Percentiles rank a stretch among this genome's conserved stretches.
These are phyloP conservation scores for Tachuris rubrigastra DNA, from an alignment of 2,113 vertebrate genomes.

Conservation along the genomic window DNA sequence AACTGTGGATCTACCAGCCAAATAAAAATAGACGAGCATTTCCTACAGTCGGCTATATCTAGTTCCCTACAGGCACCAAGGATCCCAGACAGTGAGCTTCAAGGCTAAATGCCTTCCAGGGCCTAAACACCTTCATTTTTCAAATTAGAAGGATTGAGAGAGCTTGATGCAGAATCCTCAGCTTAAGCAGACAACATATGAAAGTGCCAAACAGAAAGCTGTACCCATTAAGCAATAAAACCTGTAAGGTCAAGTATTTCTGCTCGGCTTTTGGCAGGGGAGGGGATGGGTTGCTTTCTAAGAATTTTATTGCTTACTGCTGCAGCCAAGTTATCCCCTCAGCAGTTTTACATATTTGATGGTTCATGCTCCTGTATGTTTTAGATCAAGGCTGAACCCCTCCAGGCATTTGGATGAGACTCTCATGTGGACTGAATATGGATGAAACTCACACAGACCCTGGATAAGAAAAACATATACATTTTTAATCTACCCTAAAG, in stretches of 20 bases:
- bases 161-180: background rate
- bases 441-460: background rate
- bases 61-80: background rate
- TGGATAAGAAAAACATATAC: background rate
- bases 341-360: background rate
- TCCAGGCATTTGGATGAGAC: background rate
- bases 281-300: constrained; percentile 5
- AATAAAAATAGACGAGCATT: constrained; percentile 9
- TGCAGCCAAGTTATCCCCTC: background rate
- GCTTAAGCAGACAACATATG: background rate
- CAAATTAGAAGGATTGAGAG: background rate
- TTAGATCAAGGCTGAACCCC: background rate
- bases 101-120: background rate
- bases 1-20: background rate
- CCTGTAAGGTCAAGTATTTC: background rate
- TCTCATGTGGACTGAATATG: background rate
- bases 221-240: background rate
- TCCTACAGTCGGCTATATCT: background rate
- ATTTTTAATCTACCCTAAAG: background rate
- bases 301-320: background rate
- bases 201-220: background rate
- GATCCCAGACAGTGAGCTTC: background rate
- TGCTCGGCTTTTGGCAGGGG: background rate
- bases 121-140: background rate
- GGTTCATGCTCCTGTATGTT: background rate